Conservation (phyloP, 2,888 invertebrate genomes). For the Lithophane ornitopus region DNA sequence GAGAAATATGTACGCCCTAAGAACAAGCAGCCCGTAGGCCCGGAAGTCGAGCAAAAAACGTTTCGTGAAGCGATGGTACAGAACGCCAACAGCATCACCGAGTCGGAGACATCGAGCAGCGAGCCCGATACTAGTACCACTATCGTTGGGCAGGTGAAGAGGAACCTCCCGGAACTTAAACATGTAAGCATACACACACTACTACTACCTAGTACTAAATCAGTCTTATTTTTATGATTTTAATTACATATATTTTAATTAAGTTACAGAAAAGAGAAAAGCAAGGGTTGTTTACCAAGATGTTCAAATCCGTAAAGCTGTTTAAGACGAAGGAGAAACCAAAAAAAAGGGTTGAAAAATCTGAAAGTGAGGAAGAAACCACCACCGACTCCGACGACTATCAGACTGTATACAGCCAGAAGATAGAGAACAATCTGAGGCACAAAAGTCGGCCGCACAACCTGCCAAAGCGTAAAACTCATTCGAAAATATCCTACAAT, state of each 20-base stretch:
- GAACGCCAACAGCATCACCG: slow-evolving; percentile 40
- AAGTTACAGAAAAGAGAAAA: slow-evolving; percentile 68
- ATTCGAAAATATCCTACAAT: slow-evolving; percentile 70
- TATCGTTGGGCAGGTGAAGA: slow-evolving; percentile 18
- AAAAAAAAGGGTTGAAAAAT: slow-evolving; percentile 44
- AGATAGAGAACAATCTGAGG: slow-evolving; percentile 50
- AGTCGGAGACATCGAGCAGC: slow-evolving; percentile 62
- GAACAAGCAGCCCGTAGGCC: slow-evolving; percentile 27
- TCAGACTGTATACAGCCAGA: slow-evolving; percentile 79
- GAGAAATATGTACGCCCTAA: slow-evolving; percentile 35
- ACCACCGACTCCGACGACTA: slow-evolving; percentile 78
- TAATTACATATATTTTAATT: slow-evolving; percentile 4
- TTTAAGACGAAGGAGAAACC: slow-evolving; percentile 73
- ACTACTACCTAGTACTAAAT: neutral
- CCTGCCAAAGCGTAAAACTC: slow-evolving; percentile 62
- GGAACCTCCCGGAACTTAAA: slow-evolving; percentile 47
- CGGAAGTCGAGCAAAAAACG: slow-evolving; percentile 16
- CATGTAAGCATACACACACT: slow-evolving; percentile 43
- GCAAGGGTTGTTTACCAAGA: slow-evolving; percentile 76
- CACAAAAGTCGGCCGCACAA: slow-evolving; percentile 41
- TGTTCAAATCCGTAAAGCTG: slow-evolving; percentile 73
- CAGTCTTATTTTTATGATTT: slow-evolving; percentile 2
- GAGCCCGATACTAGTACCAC: slow-evolving; percentile 66
- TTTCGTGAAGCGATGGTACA: slow-evolving; percentile 36
- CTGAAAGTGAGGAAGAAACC: slow-evolving; percentile 63